A percentile compares a stretch with the other conserved stretches of the same genome.
These are phyloP conservation scores for Cynaeus angustus DNA, from an alignment of 2,888 invertebrate genomes.

Conservation along the genomic window DNA sequence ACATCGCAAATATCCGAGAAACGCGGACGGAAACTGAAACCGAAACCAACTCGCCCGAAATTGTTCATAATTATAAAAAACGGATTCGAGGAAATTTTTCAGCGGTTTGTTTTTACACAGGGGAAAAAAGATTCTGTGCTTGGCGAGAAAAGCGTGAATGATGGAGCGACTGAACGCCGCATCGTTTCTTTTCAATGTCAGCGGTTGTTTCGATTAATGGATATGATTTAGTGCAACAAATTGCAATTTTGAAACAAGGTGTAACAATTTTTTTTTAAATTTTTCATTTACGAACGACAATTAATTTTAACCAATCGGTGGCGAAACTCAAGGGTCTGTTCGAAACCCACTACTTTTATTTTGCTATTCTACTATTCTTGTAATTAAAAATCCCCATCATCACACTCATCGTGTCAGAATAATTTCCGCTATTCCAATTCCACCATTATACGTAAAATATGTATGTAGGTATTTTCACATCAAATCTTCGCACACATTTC, in stretches of 20 bases:
- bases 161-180: slow-evolving; percentile 17
- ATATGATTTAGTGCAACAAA: slow-evolving; percentile 7
- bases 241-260: neutral
- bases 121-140: neutral
- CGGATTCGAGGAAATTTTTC: slow-evolving; percentile 9
- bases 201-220: slow-evolving; percentile 9
- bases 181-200: slow-evolving; percentile 12
- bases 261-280: no score
- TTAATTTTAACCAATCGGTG: no score
- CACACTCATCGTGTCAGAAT: no score
- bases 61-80: slow-evolving; percentile 18
- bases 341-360: no score
- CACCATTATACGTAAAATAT: slow-evolving; percentile 1
- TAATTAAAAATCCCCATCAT: no score
- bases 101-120: neutral
- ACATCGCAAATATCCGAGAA: slow-evolving; percentile 21
- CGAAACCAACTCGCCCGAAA: slow-evolving; percentile 8
- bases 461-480: slow-evolving; percentile 3
- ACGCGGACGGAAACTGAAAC: slow-evolving; percentile 27
- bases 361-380: no score
- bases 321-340: no score
- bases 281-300: no score
- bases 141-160: slow-evolving; percentile 21
- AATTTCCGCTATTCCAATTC: no score
- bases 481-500: slow-evolving; percentile 7